phyloP scores from a whole-genome alignment of 2,888 invertebrate species.

The Celastrina argiolus region DNA sequence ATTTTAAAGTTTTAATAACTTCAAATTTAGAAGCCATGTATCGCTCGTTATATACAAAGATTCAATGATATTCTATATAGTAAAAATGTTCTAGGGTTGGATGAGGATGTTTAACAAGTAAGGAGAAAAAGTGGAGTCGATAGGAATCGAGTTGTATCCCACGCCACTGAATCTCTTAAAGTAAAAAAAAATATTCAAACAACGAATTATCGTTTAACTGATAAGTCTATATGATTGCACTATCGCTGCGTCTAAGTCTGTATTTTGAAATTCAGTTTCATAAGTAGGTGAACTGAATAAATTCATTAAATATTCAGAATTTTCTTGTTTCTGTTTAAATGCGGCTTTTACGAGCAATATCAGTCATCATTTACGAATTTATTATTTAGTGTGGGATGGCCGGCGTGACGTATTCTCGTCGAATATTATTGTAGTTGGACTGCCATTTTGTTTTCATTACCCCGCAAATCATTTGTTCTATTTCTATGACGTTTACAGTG shows the following conservation, averaged over 20 bases:
- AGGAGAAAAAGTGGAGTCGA: too few relatives aligned
- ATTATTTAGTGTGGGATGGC: constrained; percentile 19
- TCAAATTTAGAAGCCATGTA: not conserved
- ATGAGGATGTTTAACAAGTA: too few relatives aligned
- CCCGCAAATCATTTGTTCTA: not conserved
- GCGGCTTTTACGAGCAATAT: constrained; percentile 4
- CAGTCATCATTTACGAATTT: constrained; percentile 14
- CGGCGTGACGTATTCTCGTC: not conserved
- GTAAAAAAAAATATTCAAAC: too few relatives aligned
- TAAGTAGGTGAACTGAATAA: not conserved
- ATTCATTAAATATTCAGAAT: not conserved
- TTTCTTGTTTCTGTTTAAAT: not conserved
- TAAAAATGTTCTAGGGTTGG: too few relatives aligned
- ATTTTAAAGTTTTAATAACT: not conserved
- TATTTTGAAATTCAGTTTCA: not conserved
- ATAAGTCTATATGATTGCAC: too few relatives aligned
- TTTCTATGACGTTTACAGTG: not conserved
- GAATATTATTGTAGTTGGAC: not conserved
- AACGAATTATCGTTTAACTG: too few relatives aligned
- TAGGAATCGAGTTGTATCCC: too few relatives aligned
- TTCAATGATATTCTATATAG: too few relatives aligned
- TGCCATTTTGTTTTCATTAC: constrained; percentile 11
- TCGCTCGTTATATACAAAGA: not conserved
- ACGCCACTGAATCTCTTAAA: too few relatives aligned
- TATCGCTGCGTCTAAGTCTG: too few relatives aligned